These are phyloP conservation scores for Drosophila maculinotata DNA, from an alignment of 2,888 invertebrate genomes.

Conservation along the genomic window DNA sequence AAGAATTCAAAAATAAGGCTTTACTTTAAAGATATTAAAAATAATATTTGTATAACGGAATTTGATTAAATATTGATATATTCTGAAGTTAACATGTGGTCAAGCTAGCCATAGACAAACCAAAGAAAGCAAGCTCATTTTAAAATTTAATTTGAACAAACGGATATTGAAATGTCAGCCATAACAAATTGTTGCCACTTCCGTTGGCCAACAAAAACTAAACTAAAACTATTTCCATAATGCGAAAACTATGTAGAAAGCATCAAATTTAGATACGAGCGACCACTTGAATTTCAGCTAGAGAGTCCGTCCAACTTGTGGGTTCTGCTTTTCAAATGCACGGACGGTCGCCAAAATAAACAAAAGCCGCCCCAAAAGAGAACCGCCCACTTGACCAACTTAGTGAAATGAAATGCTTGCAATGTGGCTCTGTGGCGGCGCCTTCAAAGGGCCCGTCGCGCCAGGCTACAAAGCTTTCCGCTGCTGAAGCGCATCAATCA, in stretches of 20 bases:
- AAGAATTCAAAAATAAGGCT: no score
- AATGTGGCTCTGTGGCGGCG: constrained; percentile 58
- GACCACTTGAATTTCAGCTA: background rate
- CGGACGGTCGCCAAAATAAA: constrained; percentile 65
- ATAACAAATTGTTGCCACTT: constrained; percentile 18
- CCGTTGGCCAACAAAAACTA: constrained; percentile 13
- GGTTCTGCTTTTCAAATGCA: constrained; percentile 7
- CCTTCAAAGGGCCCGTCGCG: constrained; percentile 65
- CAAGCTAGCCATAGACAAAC: background rate
- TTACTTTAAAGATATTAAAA: background rate
- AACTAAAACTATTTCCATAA: background rate
- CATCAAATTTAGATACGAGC: constrained; percentile 15
- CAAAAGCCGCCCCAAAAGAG: constrained; percentile 41
- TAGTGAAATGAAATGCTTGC: constrained; percentile 50
- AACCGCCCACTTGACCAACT: constrained; percentile 74
- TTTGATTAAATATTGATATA: background rate
- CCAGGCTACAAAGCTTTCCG: constrained; percentile 50
- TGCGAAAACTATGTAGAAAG: constrained; percentile 17
- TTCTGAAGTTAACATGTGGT: background rate
- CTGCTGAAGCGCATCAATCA: constrained; percentile 72
- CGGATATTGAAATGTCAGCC: constrained; percentile 8
- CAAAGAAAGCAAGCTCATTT: background rate
- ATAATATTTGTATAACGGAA: background rate
- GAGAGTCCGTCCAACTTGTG: background rate
- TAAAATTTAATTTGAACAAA: background rate